phyloP scores from a whole-genome alignment of 2,113 vertebrate species.

The Esox niger region DNA sequence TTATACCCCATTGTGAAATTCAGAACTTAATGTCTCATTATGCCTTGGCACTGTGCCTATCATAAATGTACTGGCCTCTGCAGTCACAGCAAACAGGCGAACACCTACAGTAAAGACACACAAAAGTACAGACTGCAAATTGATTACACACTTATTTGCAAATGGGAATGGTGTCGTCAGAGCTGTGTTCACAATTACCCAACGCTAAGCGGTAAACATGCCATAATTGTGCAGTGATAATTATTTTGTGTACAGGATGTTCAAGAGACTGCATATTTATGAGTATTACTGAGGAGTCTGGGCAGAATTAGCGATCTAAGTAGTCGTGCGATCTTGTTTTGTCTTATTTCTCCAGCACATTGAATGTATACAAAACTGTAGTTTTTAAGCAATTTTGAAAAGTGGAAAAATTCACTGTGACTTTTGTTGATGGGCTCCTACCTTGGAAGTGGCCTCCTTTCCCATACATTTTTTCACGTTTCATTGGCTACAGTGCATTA shows the following conservation, averaged over 20 bases:
- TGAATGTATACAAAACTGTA: background rate
- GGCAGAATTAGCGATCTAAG: slow-evolving; percentile 46
- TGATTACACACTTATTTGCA: slow-evolving; percentile 7
- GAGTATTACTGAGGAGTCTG: slow-evolving; percentile 18
- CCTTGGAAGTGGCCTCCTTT: background rate
- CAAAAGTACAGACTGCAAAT: slow-evolving; percentile 21
- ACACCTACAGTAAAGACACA: slow-evolving; percentile 55
- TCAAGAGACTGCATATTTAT: slow-evolving; percentile 45
- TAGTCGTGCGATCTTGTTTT: no score
- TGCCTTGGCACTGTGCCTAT: slow-evolving; percentile 60
- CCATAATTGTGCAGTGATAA: slow-evolving; percentile 36
- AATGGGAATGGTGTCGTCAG: background rate
- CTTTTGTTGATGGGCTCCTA: slow-evolving; percentile 2
- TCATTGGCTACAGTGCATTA: slow-evolving; percentile 24
- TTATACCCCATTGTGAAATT: slow-evolving; percentile 73
- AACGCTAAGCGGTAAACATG: slow-evolving; percentile 52
- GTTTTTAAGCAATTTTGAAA: slow-evolving; percentile 6
- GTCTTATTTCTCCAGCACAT: background rate
- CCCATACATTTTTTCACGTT: slow-evolving; percentile 31
- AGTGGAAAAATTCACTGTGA: background rate
- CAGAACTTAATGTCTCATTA: slow-evolving; percentile 72
- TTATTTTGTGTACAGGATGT: slow-evolving; percentile 27
- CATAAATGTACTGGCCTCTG: slow-evolving; percentile 55
- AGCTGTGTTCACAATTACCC: slow-evolving; percentile 49
- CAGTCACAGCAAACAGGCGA: slow-evolving; percentile 54